Percentiles rank a stretch among this genome's conserved stretches.
Conservation (phyloP, 2,113 vertebrate species). For the Dromas ardeola region DNA sequence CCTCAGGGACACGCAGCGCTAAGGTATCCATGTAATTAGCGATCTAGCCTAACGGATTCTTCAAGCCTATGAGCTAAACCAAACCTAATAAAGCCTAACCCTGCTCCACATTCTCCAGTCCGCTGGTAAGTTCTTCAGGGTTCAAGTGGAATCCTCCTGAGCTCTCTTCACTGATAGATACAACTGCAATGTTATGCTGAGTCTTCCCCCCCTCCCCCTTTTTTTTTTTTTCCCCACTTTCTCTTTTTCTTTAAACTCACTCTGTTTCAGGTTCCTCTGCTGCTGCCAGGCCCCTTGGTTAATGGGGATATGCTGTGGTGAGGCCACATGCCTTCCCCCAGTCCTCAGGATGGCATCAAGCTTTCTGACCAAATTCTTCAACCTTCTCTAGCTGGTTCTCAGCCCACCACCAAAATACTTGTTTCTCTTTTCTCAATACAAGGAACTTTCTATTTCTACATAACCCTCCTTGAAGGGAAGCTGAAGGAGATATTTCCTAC, state of each 20-base stretch:
- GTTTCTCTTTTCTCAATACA: not conserved
- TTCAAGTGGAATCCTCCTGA: not conserved
- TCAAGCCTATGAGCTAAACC: not conserved
- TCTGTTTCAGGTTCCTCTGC: not conserved
- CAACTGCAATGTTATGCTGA: not conserved
- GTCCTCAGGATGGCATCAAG: not conserved
- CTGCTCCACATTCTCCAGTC: not conserved
- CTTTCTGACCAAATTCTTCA: not conserved
- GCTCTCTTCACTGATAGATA: not conserved
- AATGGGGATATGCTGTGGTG: not conserved
- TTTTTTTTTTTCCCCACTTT: not conserved
- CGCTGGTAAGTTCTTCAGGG: not conserved
- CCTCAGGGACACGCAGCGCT: not conserved
- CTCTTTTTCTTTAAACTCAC: not conserved
- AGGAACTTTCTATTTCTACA: not conserved
- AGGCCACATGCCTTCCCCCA: not conserved
- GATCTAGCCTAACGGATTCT: not conserved
- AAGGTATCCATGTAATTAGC: fast-evolving
- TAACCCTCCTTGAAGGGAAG: not conserved
- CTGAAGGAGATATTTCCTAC: not conserved
- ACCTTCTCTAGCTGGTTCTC: not conserved
- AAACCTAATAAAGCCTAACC: not conserved
- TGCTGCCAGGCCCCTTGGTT: not conserved
- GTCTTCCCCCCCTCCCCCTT: no score
- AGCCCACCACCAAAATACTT: not conserved